Evolutionary conservation across 2,888 invertebrate genomes (phyloP), one percentile per base, ranked within the genome.

Genomic region (Eupithecia subfuscata): DNA sequence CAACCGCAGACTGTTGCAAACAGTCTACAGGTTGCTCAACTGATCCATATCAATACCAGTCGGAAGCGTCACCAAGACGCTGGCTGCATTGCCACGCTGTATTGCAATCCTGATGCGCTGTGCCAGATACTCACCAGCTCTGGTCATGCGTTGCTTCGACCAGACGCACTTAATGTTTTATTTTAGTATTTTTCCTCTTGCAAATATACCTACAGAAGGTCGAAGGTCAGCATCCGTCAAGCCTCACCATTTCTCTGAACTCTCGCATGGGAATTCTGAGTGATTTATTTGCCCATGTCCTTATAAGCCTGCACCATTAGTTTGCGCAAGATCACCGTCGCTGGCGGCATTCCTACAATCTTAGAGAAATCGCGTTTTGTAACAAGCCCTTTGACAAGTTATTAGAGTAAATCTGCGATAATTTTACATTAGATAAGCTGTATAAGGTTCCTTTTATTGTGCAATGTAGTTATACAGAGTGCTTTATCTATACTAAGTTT

Each of bases 361-460:
- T 73, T 68, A 76, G 74, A 74, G 73, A 76, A 76, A 76, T 71
- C 74, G 71, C 65, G 71, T 71, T 76, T 76, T 71, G 76, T 65
- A 77, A 77, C 30, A 48, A 74, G 37, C 71, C 73, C 74, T 69
- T 69, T 65, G 71, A 69, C 73, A 43, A 71, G 63, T 74, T 73
- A 71, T 52, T 48, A 69, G 22, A 71, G 64, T 40, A 69, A 60
- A 37, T 71, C 37, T 76, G 14, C 9, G 11, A 8, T 71, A 22
- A 34, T 18, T 37, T 52, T 22, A 56, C n/a, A 40, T 45, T 25
- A 16, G 34, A 8, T 48, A 48, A 18, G 48, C n/a, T 48, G 48
- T 48, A 9, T 48, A n/a, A 8, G 48, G 48, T 48, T 48, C 48
- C 48, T 48, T 18, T 48, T 48, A n/a, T n/a, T 48, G 18, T 48